Evolutionary conservation across 1,140 invertebrate species (phyloP).

Genomic region (Dendrolimus punctatus): DNA sequence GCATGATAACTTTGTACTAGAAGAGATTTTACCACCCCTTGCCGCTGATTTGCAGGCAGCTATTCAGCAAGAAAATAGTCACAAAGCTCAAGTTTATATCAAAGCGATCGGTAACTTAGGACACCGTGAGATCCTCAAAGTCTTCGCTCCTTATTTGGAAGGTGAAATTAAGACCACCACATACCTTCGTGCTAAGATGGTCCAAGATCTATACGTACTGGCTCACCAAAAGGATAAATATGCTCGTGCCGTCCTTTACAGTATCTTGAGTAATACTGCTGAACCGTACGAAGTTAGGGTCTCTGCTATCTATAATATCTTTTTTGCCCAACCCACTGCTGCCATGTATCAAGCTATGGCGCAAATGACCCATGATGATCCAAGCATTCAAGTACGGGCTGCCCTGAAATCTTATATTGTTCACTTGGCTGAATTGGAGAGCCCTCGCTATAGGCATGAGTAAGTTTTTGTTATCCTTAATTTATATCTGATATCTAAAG

Average conservation of each 20-base stretch:
- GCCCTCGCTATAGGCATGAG: constrained; percentile 51
- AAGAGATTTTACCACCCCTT: constrained; percentile 75
- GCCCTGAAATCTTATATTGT: constrained; percentile 74
- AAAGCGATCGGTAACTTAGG: constrained; percentile 75
- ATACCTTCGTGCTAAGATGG: constrained; percentile 77
- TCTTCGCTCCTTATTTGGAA: constrained; percentile 79
- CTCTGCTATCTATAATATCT: constrained; percentile 74
- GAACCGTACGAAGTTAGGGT: constrained; percentile 77
- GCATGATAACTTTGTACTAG: constrained; percentile 61
- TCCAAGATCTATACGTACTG: constrained; percentile 70
- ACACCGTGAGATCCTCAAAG: constrained; percentile 73
- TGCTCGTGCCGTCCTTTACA: constrained; percentile 74
- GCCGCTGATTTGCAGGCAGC: constrained; percentile 68
- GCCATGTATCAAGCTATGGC: constrained; percentile 80
- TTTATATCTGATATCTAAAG: background rate
- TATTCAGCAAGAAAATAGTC: constrained; percentile 64
- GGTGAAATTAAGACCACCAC: constrained; percentile 69
- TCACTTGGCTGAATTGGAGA: constrained; percentile 58
- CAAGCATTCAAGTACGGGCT: constrained; percentile 74
- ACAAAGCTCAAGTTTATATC: constrained; percentile 74
- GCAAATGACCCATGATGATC: constrained; percentile 76
- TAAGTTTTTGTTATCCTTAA: constrained; percentile 47
- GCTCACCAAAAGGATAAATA: constrained; percentile 61
- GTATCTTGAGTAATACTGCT: constrained; percentile 76
- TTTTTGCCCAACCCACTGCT: constrained; percentile 73